Evolutionary conservation across 2,113 vertebrate species (phyloP).

Genomic region (Sterrhoptilus dennistouni): DNA sequence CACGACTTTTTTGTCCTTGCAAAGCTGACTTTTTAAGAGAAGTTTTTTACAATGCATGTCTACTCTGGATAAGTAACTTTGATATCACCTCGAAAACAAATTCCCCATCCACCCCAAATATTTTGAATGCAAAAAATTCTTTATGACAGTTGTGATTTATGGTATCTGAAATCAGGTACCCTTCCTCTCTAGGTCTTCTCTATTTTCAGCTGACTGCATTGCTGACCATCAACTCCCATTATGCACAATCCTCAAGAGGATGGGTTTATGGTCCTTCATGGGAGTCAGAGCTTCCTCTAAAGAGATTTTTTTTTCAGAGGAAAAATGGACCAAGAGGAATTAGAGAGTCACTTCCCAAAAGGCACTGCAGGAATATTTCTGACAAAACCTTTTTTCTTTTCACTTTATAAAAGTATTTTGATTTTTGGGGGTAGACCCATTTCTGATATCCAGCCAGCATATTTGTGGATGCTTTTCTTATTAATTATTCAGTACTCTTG

Average conservation of each 20-base stretch:
- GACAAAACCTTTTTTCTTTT: neutral
- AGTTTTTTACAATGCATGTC: neutral
- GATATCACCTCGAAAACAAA: neutral
- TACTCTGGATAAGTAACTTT: neutral
- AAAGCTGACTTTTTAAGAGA: neutral
- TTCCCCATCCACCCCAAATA: neutral
- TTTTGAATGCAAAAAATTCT: neutral
- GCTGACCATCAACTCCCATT: neutral
- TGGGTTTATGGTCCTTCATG: neutral
- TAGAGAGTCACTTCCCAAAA: neutral
- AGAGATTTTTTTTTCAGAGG: neutral
- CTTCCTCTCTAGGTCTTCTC: neutral
- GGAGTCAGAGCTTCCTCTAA: neutral
- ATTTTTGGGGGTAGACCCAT: neutral
- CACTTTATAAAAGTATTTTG: neutral
- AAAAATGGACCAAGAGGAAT: neutral
- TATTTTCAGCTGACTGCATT: neutral
- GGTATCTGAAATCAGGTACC: neutral
- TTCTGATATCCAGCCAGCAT: neutral
- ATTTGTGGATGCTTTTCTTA: neutral
- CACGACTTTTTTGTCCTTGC: neutral
- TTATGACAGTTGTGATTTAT: neutral
- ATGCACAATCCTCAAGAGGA: neutral
- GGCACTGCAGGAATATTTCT: neutral
- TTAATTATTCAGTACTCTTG: constrained; percentile 41